Evolutionary conservation across 2,113 vertebrate genomes (phyloP), one percentile per base, ranked within the genome.

Genomic region (Athene cunicularia): DNA sequence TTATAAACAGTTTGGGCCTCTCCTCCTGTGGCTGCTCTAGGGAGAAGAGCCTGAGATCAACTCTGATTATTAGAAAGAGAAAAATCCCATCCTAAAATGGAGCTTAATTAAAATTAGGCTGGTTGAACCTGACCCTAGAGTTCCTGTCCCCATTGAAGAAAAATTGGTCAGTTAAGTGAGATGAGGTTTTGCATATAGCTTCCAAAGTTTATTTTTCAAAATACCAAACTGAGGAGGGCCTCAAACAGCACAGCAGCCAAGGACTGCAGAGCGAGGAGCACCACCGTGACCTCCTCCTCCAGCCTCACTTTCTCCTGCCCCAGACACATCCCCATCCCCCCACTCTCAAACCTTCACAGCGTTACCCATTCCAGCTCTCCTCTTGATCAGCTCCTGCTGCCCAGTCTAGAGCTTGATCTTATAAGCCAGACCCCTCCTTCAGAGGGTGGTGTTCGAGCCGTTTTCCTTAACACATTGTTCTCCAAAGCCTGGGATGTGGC

Each of bases 251-350:
- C 68, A 39, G 64, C 19, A 19, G 3, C 28, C 59, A 20, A 55
- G 33, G 18, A 18, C 8, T 7, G 10, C 43, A 35, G 50, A 12
- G 32, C 0, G 12, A 64, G 32, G 32, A 64, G 19, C 23, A 39
- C 8, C 0, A 0, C 39, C 1, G 0, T 16, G n/a, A 24, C 19
- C 41, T 9, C 30, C 39, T 49, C 58, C 26, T 64, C 6, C 4
- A 2, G 26, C n/a, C 62, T 53, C 1, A 0, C 35, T 3, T 16
- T 13, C 32, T 66, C 32, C 72, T 27, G 35, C 60, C 72, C 41
- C 32, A 27, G 30, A 17, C 50, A 59, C 43, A 23, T 9, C 47
- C 49, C 52, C 26, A 18, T 9, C 35, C n/a, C 8, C 5, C 59
- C 49, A 17, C 71, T 11, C 49, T 22, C 67, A 59, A 19, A 35